A percentile compares a stretch with the other conserved stretches of the same genome.
These are phyloP conservation scores for Saimiri boliviensis DNA, from an alignment of 2,113 vertebrate genomes.

Conservation along the genomic window DNA sequence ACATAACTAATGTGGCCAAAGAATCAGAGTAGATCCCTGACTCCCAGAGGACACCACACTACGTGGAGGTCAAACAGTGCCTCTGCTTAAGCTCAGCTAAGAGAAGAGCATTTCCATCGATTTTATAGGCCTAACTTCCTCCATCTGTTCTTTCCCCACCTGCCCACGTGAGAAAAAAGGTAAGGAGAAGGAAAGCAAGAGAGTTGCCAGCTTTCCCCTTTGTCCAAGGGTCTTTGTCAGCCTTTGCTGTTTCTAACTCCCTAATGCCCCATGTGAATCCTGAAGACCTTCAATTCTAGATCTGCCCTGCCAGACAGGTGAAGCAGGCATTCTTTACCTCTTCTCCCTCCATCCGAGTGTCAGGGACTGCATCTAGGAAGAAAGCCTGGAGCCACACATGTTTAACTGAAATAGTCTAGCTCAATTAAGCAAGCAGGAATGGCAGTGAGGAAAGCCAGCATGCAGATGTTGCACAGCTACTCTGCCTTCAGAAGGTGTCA, in stretches of 20 bases:
- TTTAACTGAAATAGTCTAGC: background rate
- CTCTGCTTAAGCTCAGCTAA: background rate
- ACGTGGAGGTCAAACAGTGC: fast-evolving
- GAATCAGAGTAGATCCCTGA: background rate
- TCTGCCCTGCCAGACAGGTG: background rate
- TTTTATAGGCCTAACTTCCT: background rate
- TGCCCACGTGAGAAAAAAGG: background rate
- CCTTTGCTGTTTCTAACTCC: background rate
- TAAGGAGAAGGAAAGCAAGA: background rate
- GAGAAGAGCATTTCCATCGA: background rate
- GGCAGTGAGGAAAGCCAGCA: background rate
- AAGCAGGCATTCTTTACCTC: too few relatives aligned
- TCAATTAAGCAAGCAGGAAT: background rate
- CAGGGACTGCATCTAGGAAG: background rate
- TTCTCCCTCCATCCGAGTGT: background rate
- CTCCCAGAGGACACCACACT: background rate
- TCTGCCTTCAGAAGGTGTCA: conserved; percentile 39
- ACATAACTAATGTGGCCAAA: background rate
- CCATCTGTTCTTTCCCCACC: background rate
- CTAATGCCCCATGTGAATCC: fast-evolving
- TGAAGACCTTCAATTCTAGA: background rate
- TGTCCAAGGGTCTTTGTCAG: background rate
- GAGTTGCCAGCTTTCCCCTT: background rate
- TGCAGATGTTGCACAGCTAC: conserved; percentile 53
- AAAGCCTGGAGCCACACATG: background rate